Percentiles rank a stretch among this genome's conserved stretches.
phyloP scores from a whole-genome alignment of 2,797 vertebrate genomes.

The Sylvilagus floridanus region DNA sequence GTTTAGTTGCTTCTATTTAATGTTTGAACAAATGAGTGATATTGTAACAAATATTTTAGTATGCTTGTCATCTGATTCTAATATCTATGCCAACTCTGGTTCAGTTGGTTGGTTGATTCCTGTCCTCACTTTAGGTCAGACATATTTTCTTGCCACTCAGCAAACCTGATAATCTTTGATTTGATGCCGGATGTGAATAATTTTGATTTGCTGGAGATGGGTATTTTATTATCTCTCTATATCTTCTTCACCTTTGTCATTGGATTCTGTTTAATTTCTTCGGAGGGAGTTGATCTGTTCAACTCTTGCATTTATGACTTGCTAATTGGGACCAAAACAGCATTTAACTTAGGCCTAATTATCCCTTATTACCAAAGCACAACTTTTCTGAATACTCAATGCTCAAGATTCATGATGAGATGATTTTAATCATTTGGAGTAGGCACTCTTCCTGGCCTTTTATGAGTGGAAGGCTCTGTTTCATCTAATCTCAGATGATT shows the following conservation, averaged over 20 bases:
- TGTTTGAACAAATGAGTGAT: not conserved
- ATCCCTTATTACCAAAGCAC: not conserved
- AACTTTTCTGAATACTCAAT: not conserved
- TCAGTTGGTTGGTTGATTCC: not conserved
- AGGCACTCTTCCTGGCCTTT: not conserved
- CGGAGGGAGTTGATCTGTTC: not conserved
- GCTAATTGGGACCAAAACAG: not conserved
- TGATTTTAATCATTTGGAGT: not conserved
- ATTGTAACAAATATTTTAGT: not conserved
- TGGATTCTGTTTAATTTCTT: not conserved
- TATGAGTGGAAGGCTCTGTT: not conserved
- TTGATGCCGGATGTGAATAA: not conserved
- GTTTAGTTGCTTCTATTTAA: not conserved
- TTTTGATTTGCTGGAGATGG: not conserved
- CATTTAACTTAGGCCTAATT: not conserved
- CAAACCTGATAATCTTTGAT: not conserved
- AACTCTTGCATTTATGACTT: not conserved
- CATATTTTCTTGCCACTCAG: conserved; percentile 14
- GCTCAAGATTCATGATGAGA: not conserved
- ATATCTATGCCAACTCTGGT: not conserved
- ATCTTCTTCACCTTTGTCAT: not conserved
- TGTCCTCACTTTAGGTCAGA: not conserved
- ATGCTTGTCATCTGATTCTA: not conserved
- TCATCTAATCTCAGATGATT: not conserved
- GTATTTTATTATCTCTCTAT: not conserved